Conservation (phyloP, 2,797 vertebrate species). For the Sebastes trivittatus region DNA sequence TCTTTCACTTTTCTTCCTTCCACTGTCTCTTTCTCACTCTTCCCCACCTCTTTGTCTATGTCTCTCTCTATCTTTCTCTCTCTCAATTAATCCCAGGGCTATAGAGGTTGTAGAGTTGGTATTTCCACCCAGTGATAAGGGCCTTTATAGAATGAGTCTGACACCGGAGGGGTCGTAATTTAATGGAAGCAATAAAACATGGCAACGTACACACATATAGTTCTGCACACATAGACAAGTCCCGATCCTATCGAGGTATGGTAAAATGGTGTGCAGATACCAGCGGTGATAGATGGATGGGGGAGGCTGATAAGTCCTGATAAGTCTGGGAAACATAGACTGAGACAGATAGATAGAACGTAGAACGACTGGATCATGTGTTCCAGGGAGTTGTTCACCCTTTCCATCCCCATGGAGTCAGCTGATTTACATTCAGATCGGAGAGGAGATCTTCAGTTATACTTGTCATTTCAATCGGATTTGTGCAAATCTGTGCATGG, state of each 20-base stretch:
- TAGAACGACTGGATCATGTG: slow-evolving; percentile 30
- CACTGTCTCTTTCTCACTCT: background rate
- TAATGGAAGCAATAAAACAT: background rate
- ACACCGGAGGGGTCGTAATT: slow-evolving; percentile 45
- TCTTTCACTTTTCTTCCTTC: background rate
- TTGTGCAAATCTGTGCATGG: background rate
- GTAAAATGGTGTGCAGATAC: slow-evolving; percentile 36
- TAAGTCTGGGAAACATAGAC: slow-evolving; percentile 39
- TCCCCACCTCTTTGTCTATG: slow-evolving; percentile 1
- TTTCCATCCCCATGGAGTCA: slow-evolving; percentile 3
- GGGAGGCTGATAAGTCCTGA: slow-evolving; percentile 40
- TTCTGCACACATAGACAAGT: background rate
- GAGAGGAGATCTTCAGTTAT: background rate
- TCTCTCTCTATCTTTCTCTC: background rate
- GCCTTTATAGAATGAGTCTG: slow-evolving; percentile 47
- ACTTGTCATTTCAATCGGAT: slow-evolving; percentile 17
- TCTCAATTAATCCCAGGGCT: slow-evolving; percentile 40
- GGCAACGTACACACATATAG: background rate
- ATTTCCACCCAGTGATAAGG: slow-evolving; percentile 51
- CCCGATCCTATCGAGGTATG: slow-evolving; percentile 20
- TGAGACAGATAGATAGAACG: slow-evolving; percentile 17
- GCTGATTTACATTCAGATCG: slow-evolving; percentile 25
- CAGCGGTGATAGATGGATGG: slow-evolving; percentile 40
- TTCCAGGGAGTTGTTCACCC: slow-evolving; percentile 3
- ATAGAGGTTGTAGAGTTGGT: slow-evolving; percentile 37